Conservation (phyloP, 1,140 invertebrate genomes). For the Uloborus diversus region DNA sequence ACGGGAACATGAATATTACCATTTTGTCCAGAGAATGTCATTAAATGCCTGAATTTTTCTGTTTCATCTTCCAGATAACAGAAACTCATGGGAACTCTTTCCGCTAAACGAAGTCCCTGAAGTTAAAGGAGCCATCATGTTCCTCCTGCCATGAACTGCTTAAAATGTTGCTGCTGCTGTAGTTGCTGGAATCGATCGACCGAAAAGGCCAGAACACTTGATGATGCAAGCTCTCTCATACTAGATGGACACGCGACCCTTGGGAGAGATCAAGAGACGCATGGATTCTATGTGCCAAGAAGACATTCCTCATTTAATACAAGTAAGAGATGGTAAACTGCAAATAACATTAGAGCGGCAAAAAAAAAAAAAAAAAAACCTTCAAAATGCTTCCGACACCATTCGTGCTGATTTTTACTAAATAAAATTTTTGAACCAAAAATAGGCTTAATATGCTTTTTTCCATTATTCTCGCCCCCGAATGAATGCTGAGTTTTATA, state of each 20-base stretch:
- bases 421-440: background rate
- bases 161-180: slow-evolving; percentile 17
- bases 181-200: background rate
- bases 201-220: slow-evolving; percentile 1
- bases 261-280: background rate
- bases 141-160: background rate
- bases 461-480: background rate
- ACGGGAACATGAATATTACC: too few relatives aligned
- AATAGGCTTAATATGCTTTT: background rate
- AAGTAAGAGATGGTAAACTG: background rate
- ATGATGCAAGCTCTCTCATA: slow-evolving; percentile 14
- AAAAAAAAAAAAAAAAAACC: background rate
- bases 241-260: background rate
- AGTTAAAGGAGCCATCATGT: background rate
- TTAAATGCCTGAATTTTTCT: too few relatives aligned
- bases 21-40: too few relatives aligned
- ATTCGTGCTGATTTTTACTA: background rate
- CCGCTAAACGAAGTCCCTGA: too few relatives aligned
- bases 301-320: slow-evolving; percentile 35
- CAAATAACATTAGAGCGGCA: background rate
- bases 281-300: slow-evolving; percentile 22
- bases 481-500: too few relatives aligned
- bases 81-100: too few relatives aligned
- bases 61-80: too few relatives aligned
- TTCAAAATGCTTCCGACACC: background rate